phyloP scores from a whole-genome alignment of 2,797 vertebrate genomes.

The Enteromius radiatus region DNA sequence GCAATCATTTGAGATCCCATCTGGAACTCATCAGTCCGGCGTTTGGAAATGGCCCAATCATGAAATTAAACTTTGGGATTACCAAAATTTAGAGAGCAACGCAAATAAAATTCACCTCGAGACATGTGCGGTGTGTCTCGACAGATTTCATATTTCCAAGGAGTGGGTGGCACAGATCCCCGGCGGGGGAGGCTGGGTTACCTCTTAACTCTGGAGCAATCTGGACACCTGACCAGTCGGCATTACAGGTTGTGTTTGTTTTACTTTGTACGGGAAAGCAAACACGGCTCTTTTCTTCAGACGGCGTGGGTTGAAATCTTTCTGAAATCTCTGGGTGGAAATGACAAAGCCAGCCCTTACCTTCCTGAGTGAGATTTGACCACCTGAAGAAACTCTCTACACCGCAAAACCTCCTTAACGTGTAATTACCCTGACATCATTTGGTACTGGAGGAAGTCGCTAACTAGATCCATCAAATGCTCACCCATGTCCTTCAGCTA shows the following conservation, averaged over 20 bases:
- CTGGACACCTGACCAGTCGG: conserved; percentile 42
- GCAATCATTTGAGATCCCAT: conserved; percentile 59
- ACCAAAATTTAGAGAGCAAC: conserved; percentile 59
- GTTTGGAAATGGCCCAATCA: conserved; percentile 65
- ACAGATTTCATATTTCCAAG: conserved; percentile 30
- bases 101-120: conserved; percentile 57
- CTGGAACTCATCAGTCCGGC: conserved; percentile 62
- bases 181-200: conserved; percentile 16
- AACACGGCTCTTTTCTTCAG: conserved; percentile 45
- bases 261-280: conserved; percentile 52
- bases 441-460: conserved; percentile 31
- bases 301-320: conserved; percentile 30
- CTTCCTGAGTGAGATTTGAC: conserved; percentile 34
- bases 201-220: conserved; percentile 39
- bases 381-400: conserved; percentile 49
- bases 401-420: conserved; percentile 31
- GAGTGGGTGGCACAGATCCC: conserved; percentile 30
- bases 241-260: conserved; percentile 50
- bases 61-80: conserved; percentile 65
- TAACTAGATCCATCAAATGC: conserved; percentile 34
- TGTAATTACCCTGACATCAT: conserved; percentile 39
- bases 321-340: conserved; percentile 38
- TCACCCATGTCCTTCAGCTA: conserved; percentile 29
- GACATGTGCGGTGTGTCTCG: conserved; percentile 29
- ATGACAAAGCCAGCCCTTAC: conserved; percentile 28